A percentile compares a stretch with the other conserved stretches of the same genome.
phyloP scores from a whole-genome alignment of 2,888 invertebrate species.

The Caenorhabditis auriculariae region DNA sequence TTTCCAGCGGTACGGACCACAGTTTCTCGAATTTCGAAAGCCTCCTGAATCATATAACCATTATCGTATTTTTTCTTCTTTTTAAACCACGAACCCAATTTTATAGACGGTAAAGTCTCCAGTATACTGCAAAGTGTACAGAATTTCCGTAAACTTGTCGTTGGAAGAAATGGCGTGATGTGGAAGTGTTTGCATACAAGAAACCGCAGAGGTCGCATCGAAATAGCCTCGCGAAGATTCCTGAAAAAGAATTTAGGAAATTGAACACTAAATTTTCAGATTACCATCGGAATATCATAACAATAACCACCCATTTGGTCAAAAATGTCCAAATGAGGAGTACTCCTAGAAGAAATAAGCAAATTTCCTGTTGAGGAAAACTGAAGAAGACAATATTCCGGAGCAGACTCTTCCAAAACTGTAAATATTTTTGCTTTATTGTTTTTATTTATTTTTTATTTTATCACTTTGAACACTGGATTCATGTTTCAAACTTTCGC shows the following conservation, averaged over 20 bases:
- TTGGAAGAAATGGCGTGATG: constrained; percentile 13
- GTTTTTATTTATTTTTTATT: background rate
- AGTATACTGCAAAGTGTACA: constrained; percentile 41
- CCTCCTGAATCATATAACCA: constrained; percentile 6
- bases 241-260: constrained; percentile 2
- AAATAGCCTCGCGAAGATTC: constrained; percentile 22
- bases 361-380: constrained; percentile 33
- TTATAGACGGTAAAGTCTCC: constrained; percentile 44
- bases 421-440: background rate
- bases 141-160: constrained; percentile 32
- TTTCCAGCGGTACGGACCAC: constrained; percentile 28
- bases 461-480: constrained; percentile 30
- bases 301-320: constrained; percentile 42
- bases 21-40: constrained; percentile 27
- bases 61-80: background rate
- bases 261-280: background rate
- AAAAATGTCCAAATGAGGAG: constrained; percentile 44
- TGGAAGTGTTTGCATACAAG: constrained; percentile 28
- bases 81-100: constrained; percentile 31
- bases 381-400: constrained; percentile 44
- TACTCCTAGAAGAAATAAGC: constrained; percentile 42
- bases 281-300: constrained; percentile 41
- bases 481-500: constrained; percentile 25
- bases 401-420: constrained; percentile 41
- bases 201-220: constrained; percentile 31